A percentile compares a stretch with the other conserved stretches of the same genome.
Evolutionary conservation across 2,113 vertebrate genomes (phyloP).

Genomic region (Choloepus hoffmanni): DNA sequence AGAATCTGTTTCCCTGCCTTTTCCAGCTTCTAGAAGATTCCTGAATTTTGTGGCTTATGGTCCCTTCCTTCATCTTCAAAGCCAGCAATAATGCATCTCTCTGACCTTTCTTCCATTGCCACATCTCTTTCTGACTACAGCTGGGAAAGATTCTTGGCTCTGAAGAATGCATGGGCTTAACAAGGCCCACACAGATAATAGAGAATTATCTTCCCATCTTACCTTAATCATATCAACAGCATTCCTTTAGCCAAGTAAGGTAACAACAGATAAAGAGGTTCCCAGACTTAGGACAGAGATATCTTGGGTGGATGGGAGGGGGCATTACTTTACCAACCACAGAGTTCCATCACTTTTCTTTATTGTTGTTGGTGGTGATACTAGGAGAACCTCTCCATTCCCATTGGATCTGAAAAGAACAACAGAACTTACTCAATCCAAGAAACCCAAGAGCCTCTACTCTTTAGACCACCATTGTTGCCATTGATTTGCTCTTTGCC

Average conservation of each 20-base stretch:
- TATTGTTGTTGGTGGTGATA: not conserved
- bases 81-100: not conserved
- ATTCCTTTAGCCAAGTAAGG: not conserved
- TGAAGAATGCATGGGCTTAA: not conserved
- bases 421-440: not conserved
- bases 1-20: not conserved
- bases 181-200: not conserved
- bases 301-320: not conserved
- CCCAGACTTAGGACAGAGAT: not conserved
- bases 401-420: not conserved
- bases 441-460: not conserved
- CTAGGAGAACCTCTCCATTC: not conserved
- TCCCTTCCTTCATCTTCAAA: not conserved
- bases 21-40: not conserved
- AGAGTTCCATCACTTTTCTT: not conserved
- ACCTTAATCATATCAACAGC: not conserved
- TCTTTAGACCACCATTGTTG: not conserved
- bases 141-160: not conserved
- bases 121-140: not conserved
- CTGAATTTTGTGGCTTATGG: not conserved
- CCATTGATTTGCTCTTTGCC: not conserved
- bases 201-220: not conserved
- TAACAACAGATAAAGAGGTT: not conserved
- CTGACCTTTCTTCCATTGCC: not conserved
- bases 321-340: constrained; percentile 6